These are phyloP conservation scores for Rostratula benghalensis DNA, from an alignment of 2,113 vertebrate genomes.

Conservation along the genomic window DNA sequence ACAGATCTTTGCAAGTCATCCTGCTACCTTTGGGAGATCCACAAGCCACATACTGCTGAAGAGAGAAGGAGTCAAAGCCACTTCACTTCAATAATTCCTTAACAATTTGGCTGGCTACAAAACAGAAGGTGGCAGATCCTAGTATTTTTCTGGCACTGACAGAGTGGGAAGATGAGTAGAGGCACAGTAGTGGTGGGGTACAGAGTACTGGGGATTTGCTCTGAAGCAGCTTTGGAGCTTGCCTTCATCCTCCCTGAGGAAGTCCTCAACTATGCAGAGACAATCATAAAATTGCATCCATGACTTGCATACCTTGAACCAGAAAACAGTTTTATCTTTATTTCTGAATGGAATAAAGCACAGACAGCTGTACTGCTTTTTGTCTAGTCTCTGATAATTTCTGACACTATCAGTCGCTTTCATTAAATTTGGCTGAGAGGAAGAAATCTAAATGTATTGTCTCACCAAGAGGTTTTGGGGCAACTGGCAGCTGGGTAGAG, in stretches of 20 bases:
- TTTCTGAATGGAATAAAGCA: not conserved
- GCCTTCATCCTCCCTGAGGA: not conserved
- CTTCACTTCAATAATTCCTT: not conserved
- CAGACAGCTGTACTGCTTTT: not conserved
- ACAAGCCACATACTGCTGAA: not conserved
- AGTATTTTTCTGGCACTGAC: not conserved
- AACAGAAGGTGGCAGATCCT: not conserved
- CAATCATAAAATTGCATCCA: not conserved
- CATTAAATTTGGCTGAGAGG: not conserved
- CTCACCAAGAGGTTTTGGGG: not conserved
- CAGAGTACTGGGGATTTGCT: not conserved
- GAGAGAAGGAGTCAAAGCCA: not conserved
- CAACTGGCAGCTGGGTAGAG: not conserved
- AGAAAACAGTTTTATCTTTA: not conserved
- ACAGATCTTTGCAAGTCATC: not conserved
- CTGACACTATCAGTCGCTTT: not conserved
- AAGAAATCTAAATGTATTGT: not conserved
- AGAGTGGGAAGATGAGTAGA: not conserved
- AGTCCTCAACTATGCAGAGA: not conserved
- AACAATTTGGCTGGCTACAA: not conserved
- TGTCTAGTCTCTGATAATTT: fast-evolving
- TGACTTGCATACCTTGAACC: not conserved
- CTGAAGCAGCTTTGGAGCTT: not conserved
- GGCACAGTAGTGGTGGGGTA: not conserved
- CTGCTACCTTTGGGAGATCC: not conserved